Evolutionary conservation across 2,888 invertebrate genomes (phyloP), one percentile per base, ranked within the genome.

Genomic region (Rhodophaea formosa): DNA sequence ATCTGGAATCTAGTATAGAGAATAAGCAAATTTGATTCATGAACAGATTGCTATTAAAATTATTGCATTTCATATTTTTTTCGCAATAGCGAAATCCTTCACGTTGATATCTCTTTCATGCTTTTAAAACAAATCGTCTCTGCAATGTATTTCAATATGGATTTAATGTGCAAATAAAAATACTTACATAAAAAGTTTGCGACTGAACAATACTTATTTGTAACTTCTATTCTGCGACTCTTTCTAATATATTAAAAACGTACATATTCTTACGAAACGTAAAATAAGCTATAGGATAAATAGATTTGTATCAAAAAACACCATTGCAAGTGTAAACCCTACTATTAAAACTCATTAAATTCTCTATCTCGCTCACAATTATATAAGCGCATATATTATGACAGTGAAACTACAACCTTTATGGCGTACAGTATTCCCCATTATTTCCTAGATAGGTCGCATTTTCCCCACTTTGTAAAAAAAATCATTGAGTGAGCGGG

Each of bases 241-340:
- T 15, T 35, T 1, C 51, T 51, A 35, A 51, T 51, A 51, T 51
- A 51, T 51, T 35, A 49, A 32, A 29, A 51, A 51, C 51, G 17
- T 51, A 39, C 35, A 49, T 8, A 51, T 51, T 35, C 12, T 35
- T 51, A 51, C 6, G 35, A 51, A 35, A 32, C 35, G 32, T 32
- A 51, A 32, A 8, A 39, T 35, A 17, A 51, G 35, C 51, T 51
- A 51, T 51, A 51, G 12, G 35, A 51, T 35, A 51, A 35, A 51
- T 51, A 51, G 16, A 51, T 35, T 35, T 51, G 51, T 51, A 35
- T 51, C 10, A 35, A 51, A 46, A 46, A 51, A 51, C 16, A 51
- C 35, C 35, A 32, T 16, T 35, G 51, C 15, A 12, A 35, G 7
- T 51, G 51, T 51, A 8, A 51, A 35, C 10, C 8, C 35, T 35